A percentile compares a stretch with the other conserved stretches of the same genome.
These are phyloP conservation scores for Anastrepha ludens DNA, from an alignment of 1,140 invertebrate species.

Conservation along the genomic window DNA sequence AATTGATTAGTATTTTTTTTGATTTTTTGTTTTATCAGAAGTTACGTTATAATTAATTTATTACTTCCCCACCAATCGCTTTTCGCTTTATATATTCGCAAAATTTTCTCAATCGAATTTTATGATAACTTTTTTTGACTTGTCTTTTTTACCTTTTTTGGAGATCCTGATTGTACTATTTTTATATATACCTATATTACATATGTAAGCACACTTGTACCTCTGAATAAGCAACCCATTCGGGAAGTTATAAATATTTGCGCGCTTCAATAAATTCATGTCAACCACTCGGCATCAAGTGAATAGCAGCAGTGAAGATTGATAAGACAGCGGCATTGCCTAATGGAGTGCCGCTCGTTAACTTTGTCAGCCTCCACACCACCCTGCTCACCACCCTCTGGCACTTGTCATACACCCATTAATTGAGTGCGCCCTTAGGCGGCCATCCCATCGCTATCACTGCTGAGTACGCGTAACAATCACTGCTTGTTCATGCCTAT, in stretches of 20 bases:
- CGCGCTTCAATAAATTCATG: not conserved
- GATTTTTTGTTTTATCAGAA: not conserved
- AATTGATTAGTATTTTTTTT: not conserved
- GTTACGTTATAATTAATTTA: not conserved
- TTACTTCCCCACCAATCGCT: too few relatives aligned
- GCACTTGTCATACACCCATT: not conserved
- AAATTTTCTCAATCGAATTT: too few relatives aligned
- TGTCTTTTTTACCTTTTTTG: too few relatives aligned
- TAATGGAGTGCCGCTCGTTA: not conserved
- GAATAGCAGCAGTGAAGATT: not conserved
- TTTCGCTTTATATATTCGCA: too few relatives aligned
- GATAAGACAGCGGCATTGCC: not conserved
- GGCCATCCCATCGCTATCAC: not conserved
- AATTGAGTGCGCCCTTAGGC: not conserved
- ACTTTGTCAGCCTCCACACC: not conserved
- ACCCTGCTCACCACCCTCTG: not conserved
- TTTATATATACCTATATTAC: too few relatives aligned
- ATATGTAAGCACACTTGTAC: too few relatives aligned
- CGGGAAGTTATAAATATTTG: not conserved
- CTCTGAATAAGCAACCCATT: too few relatives aligned
- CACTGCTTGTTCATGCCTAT: not conserved
- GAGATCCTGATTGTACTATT: too few relatives aligned
- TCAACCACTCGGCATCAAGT: slow-evolving; percentile 1
- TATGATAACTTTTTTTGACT: too few relatives aligned
- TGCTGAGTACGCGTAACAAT: not conserved